phyloP scores from a whole-genome alignment of 1,140 invertebrate species.

The Odontomachus brunneus region DNA sequence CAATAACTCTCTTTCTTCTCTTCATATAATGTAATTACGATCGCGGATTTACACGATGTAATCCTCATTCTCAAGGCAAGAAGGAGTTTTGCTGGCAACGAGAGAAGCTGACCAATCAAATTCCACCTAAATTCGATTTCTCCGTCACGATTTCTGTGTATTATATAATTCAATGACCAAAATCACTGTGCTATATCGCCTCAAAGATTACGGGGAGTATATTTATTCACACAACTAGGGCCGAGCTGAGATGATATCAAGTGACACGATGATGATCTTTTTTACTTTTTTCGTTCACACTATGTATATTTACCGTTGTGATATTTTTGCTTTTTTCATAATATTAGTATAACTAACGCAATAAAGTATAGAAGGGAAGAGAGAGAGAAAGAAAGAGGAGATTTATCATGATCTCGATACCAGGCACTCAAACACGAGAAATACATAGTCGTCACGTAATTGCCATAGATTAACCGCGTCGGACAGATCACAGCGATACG shows the following conservation, averaged over 20 bases:
- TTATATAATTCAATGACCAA: too few relatives aligned
- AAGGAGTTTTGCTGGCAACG: neutral
- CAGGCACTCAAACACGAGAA: slow-evolving; percentile 2
- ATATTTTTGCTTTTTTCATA: slow-evolving; percentile 37
- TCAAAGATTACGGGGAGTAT: slow-evolving; percentile 72
- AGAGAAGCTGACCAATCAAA: slow-evolving; percentile 10
- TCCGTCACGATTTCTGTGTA: slow-evolving; percentile 29
- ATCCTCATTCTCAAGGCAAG: too few relatives aligned
- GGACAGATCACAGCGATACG: slow-evolving; percentile 40
- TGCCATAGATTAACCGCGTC: slow-evolving; percentile 50
- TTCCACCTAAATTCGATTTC: slow-evolving; percentile 14
- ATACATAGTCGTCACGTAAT: slow-evolving; percentile 61
- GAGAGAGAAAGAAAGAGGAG: neutral
- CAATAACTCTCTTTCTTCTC: too few relatives aligned
- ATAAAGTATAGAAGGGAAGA: slow-evolving; percentile 33
- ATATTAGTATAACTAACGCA: slow-evolving; percentile 65
- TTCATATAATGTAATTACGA: too few relatives aligned
- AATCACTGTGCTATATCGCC: neutral
- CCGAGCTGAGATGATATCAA: slow-evolving; percentile 69
- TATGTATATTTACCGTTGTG: slow-evolving; percentile 58
- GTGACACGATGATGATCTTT: slow-evolving; percentile 69
- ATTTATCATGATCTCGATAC: slow-evolving; percentile 37
- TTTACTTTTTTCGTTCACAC: slow-evolving; percentile 42
- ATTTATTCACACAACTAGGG: slow-evolving; percentile 73
- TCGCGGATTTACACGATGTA: too few relatives aligned